Percentiles rank a stretch among this genome's conserved stretches.
Conservation (phyloP, 2,797 vertebrate species). For the Macrochelys suwanniensis region DNA sequence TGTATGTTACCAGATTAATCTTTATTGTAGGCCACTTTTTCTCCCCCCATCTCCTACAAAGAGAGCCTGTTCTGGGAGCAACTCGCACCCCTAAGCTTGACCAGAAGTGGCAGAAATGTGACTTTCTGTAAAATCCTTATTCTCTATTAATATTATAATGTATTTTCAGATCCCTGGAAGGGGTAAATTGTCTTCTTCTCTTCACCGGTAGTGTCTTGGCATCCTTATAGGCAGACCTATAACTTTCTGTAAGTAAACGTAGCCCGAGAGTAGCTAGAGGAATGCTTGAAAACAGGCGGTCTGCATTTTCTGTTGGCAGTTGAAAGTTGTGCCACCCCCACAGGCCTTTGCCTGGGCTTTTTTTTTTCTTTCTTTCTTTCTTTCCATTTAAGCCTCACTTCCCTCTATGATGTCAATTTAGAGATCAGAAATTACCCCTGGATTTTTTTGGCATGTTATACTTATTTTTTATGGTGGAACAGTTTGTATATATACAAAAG, state of each 20-base stretch:
- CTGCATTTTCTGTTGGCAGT: neutral
- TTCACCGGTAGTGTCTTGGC: neutral
- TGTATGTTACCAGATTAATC: neutral
- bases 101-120: neutral
- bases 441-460: neutral
- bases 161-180: neutral
- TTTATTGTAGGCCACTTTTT: neutral
- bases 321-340: neutral
- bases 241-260: neutral
- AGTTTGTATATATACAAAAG: neutral
- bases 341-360: neutral
- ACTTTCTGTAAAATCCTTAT: slow-evolving; percentile 15
- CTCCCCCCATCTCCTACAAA: neutral
- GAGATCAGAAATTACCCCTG: neutral
- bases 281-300: neutral
- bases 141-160: slow-evolving; percentile 34
- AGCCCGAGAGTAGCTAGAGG: neutral
- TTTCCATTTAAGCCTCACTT: neutral
- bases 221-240: neutral
- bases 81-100: slow-evolving; percentile 30
- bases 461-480: neutral
- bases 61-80: neutral
- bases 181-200: neutral
- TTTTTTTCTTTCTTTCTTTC: neutral
- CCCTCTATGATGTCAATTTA: neutral